Evolutionary conservation across 1,140 invertebrate genomes (phyloP).

Genomic region (Lamellibrachia luymesi): DNA sequence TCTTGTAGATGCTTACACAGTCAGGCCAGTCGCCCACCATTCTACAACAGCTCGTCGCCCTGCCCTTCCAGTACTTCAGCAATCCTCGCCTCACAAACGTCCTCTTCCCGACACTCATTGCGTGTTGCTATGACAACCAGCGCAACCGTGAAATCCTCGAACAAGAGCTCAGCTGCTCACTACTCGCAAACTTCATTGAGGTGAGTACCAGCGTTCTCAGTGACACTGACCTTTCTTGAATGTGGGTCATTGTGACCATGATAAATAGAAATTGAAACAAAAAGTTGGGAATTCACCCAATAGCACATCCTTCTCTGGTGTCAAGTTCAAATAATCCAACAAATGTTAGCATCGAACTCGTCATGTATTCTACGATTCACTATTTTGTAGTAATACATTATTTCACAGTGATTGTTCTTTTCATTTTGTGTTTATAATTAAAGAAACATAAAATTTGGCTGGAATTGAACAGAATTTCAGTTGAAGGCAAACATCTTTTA

Average conservation of each 20-base stretch:
- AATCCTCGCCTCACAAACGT: slow-evolving; percentile 71
- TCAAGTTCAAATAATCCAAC: too few species aligned
- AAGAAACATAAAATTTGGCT: too few species aligned
- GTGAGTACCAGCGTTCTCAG: slow-evolving; percentile 29
- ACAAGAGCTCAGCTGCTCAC: slow-evolving; percentile 73
- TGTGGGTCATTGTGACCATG: background rate
- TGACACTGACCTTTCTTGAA: background rate
- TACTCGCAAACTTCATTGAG: slow-evolving; percentile 58
- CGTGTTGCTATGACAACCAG: slow-evolving; percentile 72
- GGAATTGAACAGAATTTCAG: too few species aligned
- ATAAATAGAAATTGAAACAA: background rate
- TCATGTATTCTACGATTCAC: too few species aligned
- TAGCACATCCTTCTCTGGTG: background rate
- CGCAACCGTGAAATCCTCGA: slow-evolving; percentile 71
- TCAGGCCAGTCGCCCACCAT: slow-evolving; percentile 80
- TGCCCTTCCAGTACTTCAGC: slow-evolving; percentile 88
- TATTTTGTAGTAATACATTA: too few species aligned
- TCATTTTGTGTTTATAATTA: too few species aligned
- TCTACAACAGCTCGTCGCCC: slow-evolving; percentile 82
- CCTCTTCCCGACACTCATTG: slow-evolving; percentile 84
- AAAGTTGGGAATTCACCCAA: background rate
- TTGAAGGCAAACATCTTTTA: too few species aligned
- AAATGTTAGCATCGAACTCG: too few species aligned
- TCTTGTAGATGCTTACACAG: slow-evolving; percentile 70
- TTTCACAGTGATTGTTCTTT: too few species aligned